Evolutionary conservation across 2,797 vertebrate species (phyloP).

Genomic region (Ptychobarbus kaznakovi): DNA sequence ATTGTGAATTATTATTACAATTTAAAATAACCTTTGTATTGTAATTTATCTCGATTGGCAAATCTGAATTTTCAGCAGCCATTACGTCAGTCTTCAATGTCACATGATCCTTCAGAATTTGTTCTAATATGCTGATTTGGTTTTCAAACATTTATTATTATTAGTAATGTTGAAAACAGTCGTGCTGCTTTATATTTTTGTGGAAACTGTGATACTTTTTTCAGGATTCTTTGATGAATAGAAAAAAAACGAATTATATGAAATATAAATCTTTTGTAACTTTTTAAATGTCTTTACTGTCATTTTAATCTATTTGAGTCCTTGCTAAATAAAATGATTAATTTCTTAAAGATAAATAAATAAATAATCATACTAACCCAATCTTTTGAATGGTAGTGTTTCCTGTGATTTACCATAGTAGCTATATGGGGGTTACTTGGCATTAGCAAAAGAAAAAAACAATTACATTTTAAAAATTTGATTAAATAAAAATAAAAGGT

Average conservation of each 20-base stretch:
- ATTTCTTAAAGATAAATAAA: background rate
- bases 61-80: background rate
- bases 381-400: background rate
- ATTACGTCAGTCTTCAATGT: no score
- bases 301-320: background rate
- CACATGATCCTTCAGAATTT: background rate
- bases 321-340: background rate
- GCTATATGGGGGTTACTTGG: background rate
- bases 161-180: background rate
- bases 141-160: background rate
- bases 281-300: background rate
- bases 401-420: background rate
- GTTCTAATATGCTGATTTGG: background rate
- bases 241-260: background rate
- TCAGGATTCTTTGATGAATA: background rate
- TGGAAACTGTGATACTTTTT: background rate
- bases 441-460: background rate
- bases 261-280: background rate
- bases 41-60: background rate
- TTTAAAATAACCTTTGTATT: background rate
- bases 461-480: background rate
- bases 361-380: background rate
- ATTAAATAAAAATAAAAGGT: background rate
- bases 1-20: background rate
- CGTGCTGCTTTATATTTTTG: background rate